Evolutionary conservation across 2,888 invertebrate genomes (phyloP).

Genomic region (Parnassius mnemosyne): DNA sequence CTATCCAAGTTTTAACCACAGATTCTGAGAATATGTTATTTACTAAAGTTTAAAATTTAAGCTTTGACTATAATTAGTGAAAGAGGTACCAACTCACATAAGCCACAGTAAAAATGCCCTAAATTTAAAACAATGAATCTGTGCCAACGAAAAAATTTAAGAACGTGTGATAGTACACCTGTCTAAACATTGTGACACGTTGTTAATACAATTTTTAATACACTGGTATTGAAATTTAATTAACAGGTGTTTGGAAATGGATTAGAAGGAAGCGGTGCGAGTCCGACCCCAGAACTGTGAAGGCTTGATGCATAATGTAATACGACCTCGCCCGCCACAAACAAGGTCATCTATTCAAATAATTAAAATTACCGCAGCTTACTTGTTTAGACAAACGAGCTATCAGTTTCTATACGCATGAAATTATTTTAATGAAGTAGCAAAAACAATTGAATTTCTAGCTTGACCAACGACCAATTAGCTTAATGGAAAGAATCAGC

Average conservation of each 20-base stretch:
- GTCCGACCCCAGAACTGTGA: slow-evolving; percentile 17
- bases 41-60: too few species aligned
- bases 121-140: too few species aligned
- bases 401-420: too few species aligned
- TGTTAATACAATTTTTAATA: slow-evolving; percentile 6
- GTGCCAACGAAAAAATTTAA: not conserved
- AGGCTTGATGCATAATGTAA: slow-evolving; percentile 17
- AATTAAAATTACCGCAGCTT: slow-evolving; percentile 9
- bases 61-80: too few species aligned
- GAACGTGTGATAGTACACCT: slow-evolving; percentile 7
- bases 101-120: too few species aligned
- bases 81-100: too few species aligned
- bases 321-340: slow-evolving; percentile 12
- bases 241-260: slow-evolving; percentile 10
- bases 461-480: too few species aligned
- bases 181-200: slow-evolving; percentile 13
- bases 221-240: slow-evolving; percentile 14
- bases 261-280: slow-evolving; percentile 15
- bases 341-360: slow-evolving; percentile 14
- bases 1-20: too few species aligned
- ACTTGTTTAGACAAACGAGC: slow-evolving; percentile 5
- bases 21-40: too few species aligned
- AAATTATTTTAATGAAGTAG: too few species aligned
- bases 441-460: too few species aligned
- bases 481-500: too few species aligned